Evolutionary conservation across 2,113 vertebrate species (phyloP).

Genomic region (Plotosus lineatus): DNA sequence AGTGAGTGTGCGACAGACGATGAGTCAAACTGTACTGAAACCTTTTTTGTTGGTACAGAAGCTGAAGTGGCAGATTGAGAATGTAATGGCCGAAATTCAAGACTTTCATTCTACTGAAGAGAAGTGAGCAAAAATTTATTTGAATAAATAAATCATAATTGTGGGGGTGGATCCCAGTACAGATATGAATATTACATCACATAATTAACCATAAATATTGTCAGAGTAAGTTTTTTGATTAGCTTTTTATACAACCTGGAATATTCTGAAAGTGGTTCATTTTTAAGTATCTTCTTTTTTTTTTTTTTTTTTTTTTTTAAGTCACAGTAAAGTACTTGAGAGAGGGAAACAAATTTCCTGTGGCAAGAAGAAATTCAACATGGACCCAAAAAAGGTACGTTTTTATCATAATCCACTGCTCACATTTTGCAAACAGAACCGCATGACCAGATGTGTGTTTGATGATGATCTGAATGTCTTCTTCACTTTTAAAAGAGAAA

Average conservation of each 20-base stretch:
- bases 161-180: not conserved
- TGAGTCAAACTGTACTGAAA: constrained; percentile 1
- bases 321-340: constrained; percentile 73
- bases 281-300: not conserved
- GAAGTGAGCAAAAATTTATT: constrained; percentile 70
- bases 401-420: not conserved
- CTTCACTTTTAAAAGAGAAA: not conserved
- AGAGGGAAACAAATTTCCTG: constrained; percentile 75
- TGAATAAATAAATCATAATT: too few species aligned
- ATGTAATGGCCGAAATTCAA: constrained; percentile 84
- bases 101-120: constrained; percentile 81
- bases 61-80: constrained; percentile 85
- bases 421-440: not conserved
- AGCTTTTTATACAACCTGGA: not conserved
- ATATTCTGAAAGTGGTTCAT: not conserved
- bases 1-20: not conserved
- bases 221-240: not conserved
- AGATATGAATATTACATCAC: not conserved
- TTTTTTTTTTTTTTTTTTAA: not conserved
- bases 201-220: not conserved
- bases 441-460: not conserved
- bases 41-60: constrained; percentile 73
- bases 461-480: not conserved
- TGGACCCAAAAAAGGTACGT: constrained; percentile 86
- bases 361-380: constrained; percentile 92